phyloP scores from a whole-genome alignment of 2,888 invertebrate species.

The Neocrepidodera transversa region DNA sequence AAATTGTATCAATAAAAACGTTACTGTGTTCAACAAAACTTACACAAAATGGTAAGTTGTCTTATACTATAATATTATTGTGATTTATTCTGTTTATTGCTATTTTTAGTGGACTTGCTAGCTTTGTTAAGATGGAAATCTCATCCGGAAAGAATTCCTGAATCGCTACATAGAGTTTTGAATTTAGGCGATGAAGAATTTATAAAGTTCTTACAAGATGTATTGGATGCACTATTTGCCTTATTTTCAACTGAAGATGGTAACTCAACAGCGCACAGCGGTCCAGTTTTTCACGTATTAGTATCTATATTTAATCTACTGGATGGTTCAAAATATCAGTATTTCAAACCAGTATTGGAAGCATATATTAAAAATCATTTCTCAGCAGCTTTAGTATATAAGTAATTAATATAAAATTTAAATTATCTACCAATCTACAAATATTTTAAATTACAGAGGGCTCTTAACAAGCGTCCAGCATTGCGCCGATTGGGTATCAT shows the following conservation, averaged over 20 bases:
- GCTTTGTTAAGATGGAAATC: conserved; percentile 92
- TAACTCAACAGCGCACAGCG: conserved; percentile 86
- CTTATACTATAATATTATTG: background rate
- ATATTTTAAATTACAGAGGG: conserved; percentile 76
- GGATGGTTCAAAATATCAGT: conserved; percentile 90
- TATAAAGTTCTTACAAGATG: conserved; percentile 94
- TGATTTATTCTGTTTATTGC: no score
- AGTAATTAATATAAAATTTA: conserved; percentile 64
- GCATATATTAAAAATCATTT: conserved; percentile 94
- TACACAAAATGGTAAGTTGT: conserved; percentile 83
- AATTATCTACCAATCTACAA: background rate
- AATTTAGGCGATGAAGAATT: conserved; percentile 88
- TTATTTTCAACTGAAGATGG: conserved; percentile 94
- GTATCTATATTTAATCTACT: conserved; percentile 91
- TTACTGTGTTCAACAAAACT: conserved; percentile 94
- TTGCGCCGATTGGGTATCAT: conserved; percentile 85
- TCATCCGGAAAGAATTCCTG: conserved; percentile 85
- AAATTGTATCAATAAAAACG: conserved; percentile 82
- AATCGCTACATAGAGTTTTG: conserved; percentile 82
- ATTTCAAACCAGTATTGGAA: conserved; percentile 92
- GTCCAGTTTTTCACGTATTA: conserved; percentile 89
- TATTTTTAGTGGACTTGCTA: conserved; percentile 77
- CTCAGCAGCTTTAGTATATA: conserved; percentile 92
- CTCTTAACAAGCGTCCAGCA: conserved; percentile 88
- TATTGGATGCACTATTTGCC: conserved; percentile 90